Evolutionary conservation across 1,140 invertebrate genomes (phyloP).

Genomic region (Chrysopa pallens): DNA sequence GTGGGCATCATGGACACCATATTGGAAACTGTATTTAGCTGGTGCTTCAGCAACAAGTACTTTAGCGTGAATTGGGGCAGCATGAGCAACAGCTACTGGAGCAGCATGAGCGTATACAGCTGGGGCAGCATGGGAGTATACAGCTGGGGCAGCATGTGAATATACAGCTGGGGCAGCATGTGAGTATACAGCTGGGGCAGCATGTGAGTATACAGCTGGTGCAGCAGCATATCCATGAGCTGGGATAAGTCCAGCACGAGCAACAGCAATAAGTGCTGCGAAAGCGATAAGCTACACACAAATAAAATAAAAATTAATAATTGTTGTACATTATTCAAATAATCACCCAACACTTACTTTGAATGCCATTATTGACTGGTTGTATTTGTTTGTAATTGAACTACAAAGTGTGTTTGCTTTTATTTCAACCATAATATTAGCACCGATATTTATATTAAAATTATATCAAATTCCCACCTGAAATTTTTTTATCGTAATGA

Average conservation of each 20-base stretch:
- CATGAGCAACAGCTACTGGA: background rate
- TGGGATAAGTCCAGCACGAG: constrained; percentile 18
- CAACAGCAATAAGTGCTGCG: constrained; percentile 22
- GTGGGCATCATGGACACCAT: constrained; percentile 50
- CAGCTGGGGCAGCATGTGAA: no score
- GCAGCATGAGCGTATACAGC: background rate
- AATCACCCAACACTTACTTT: constrained; percentile 3
- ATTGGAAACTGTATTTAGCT: constrained; percentile 45
- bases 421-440: no score
- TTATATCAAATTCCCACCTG: no score
- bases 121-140: no score
- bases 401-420: background rate
- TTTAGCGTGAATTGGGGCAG: constrained; percentile 1
- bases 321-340: no score
- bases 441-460: no score
- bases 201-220: no score
- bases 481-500: no score
- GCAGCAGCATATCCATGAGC: constrained; percentile 9
- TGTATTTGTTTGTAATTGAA: background rate
- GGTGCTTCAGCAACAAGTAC: constrained; percentile 5
- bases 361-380: constrained; percentile 5
- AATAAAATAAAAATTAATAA: background rate
- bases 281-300: constrained; percentile 25
- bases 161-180: background rate
- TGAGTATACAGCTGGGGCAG: no score